Evolutionary conservation across 2,113 vertebrate species (phyloP).

Genomic region (Callocephalon fimbriatum): DNA sequence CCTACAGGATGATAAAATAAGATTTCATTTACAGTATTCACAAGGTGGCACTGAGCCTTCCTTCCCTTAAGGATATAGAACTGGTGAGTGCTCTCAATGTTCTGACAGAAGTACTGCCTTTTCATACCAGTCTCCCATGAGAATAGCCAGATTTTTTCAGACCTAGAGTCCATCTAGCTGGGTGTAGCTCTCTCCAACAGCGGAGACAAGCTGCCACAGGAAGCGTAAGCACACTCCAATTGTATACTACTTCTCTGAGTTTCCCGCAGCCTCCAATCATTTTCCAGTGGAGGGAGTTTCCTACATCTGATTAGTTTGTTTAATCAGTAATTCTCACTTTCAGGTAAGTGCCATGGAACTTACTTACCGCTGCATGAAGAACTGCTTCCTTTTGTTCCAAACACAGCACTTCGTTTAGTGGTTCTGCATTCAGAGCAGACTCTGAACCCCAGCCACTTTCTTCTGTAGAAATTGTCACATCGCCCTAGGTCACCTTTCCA

Average conservation of each 20-base stretch:
- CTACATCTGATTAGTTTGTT: neutral
- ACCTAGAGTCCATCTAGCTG: neutral
- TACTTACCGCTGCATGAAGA: neutral
- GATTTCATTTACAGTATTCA: neutral
- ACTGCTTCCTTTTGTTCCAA: neutral
- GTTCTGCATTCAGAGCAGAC: neutral
- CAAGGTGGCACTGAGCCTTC: neutral
- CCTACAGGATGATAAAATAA: neutral
- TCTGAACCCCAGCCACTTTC: neutral
- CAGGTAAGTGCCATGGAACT: neutral
- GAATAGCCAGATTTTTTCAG: neutral
- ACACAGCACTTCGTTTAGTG: neutral
- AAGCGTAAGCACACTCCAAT: neutral
- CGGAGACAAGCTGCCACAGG: neutral
- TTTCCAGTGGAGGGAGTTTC: neutral
- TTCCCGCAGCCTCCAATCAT: neutral
- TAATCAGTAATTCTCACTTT: neutral
- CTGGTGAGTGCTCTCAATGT: neutral
- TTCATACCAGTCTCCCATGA: neutral
- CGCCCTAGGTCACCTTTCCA: neutral
- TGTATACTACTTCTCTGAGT: neutral
- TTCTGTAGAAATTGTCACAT: neutral
- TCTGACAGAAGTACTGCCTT: neutral
- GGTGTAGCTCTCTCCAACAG: neutral
- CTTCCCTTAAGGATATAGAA: neutral